Evolutionary conservation across 2,888 invertebrate species (phyloP).

Genomic region (Imbricaverruca yamaguchii): DNA sequence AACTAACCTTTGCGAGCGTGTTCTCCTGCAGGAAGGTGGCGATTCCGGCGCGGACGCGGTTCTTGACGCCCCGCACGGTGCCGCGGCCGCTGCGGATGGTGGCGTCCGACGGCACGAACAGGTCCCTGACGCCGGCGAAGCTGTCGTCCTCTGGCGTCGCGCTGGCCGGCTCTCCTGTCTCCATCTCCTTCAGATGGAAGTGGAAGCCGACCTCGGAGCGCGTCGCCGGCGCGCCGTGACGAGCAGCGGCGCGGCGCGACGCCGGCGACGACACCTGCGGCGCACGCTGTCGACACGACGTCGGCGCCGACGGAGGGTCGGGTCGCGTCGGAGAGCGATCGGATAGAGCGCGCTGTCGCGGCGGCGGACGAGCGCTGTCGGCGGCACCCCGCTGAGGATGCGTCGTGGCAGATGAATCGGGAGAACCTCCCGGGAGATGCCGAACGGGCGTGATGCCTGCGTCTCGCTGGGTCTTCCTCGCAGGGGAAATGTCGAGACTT

Average conservation of each 20-base stretch:
- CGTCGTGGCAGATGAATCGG: too few species aligned
- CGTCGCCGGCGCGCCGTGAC: too few species aligned
- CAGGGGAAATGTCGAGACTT: too few species aligned
- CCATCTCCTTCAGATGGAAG: slow-evolving; percentile 24
- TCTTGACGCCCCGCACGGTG: slow-evolving; percentile 87
- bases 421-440: too few species aligned
- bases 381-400: too few species aligned
- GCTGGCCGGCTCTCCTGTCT: slow-evolving; percentile 18
- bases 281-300: not conserved
- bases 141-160: slow-evolving; percentile 28
- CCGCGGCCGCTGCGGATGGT: slow-evolving; percentile 86
- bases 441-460: too few species aligned
- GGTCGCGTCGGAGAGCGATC: too few species aligned
- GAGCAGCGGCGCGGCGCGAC: not conserved
- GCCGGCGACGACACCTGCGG: slow-evolving; percentile 3
- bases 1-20: slow-evolving; percentile 65
- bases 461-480: too few species aligned
- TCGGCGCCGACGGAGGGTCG: too few species aligned
- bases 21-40: slow-evolving; percentile 84
- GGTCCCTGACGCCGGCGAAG: slow-evolving; percentile 30
- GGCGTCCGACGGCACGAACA: slow-evolving; percentile 31
- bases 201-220: slow-evolving; percentile 24
- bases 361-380: too few species aligned
- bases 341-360: too few species aligned
- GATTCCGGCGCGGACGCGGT: slow-evolving; percentile 87